Evolutionary conservation across 2,113 vertebrate species (phyloP).

Genomic region (Oostethus manadensis): DNA sequence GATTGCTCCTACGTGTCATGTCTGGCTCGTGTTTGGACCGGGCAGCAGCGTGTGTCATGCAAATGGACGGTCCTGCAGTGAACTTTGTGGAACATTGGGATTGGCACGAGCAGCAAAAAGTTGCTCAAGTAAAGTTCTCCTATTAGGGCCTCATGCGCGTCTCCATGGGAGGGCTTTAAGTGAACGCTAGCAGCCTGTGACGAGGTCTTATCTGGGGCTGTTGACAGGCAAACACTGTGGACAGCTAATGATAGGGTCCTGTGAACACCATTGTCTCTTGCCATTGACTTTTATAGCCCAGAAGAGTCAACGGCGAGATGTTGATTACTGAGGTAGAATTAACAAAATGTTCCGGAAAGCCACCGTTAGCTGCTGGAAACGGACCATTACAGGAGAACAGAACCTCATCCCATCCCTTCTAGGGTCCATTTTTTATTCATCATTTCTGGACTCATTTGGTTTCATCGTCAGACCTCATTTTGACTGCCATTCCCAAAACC

Average conservation of each 20-base stretch:
- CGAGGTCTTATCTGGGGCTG: constrained; percentile 47
- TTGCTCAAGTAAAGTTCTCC: constrained; percentile 20
- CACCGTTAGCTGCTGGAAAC: constrained; percentile 21
- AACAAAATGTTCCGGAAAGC: constrained; percentile 34
- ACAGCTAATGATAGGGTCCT: constrained; percentile 59
- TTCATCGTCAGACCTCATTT: constrained; percentile 15
- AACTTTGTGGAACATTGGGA: not conserved
- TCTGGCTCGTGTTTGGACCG: constrained; percentile 25
- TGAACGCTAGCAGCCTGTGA: constrained; percentile 45
- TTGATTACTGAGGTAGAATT: constrained; percentile 42
- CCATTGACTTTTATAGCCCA: constrained; percentile 66
- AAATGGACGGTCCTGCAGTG: constrained; percentile 31
- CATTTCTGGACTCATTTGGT: not conserved
- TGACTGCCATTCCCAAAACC: not conserved
- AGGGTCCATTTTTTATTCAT: constrained; percentile 10
- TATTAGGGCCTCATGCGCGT: not conserved
- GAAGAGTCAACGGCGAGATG: constrained; percentile 23
- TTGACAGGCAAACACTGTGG: constrained; percentile 38
- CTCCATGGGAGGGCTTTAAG: constrained; percentile 57
- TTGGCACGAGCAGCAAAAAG: constrained; percentile 19
- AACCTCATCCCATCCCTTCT: constrained; percentile 3
- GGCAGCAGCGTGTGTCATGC: constrained; percentile 18
- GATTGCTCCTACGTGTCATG: constrained; percentile 44
- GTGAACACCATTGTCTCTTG: constrained; percentile 56
- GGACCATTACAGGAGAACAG: constrained; percentile 11